phyloP scores from a whole-genome alignment of 2,888 invertebrate species.

The Cantharis flavilabris region DNA sequence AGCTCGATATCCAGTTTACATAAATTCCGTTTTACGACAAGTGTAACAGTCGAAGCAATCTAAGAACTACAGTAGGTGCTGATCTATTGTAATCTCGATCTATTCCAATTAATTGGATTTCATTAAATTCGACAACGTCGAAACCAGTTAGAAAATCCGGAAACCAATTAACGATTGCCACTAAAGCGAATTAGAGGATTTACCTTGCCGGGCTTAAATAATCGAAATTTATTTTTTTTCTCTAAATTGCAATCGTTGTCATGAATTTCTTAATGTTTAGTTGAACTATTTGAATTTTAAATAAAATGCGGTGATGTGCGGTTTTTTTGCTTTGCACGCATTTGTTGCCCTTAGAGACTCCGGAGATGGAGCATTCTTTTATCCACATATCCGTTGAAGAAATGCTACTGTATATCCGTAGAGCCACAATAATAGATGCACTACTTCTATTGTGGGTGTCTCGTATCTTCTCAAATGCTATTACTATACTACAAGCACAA shows the following conservation, averaged over 20 bases:
- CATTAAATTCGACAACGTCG: slow-evolving; percentile 41
- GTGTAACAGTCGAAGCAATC: slow-evolving; percentile 32
- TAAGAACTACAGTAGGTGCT: slow-evolving; percentile 36
- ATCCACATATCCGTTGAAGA: slow-evolving; percentile 28
- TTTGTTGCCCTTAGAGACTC: slow-evolving; percentile 29
- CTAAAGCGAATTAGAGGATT: slow-evolving; percentile 37
- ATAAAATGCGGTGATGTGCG: slow-evolving; percentile 14
- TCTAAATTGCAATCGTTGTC: slow-evolving; percentile 5
- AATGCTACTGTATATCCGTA: slow-evolving; percentile 30
- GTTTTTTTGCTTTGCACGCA: slow-evolving; percentile 26
- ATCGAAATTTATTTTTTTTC: slow-evolving; percentile 28
- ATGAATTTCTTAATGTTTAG: not conserved
- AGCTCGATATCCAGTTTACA: slow-evolving; percentile 39
- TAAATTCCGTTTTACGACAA: slow-evolving; percentile 38
- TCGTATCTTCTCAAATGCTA: slow-evolving; percentile 21
- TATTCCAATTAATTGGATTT: slow-evolving; percentile 46
- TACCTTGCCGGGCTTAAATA: slow-evolving; percentile 33
- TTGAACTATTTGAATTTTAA: not conserved
- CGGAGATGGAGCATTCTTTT: slow-evolving; percentile 31
- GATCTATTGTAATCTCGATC: slow-evolving; percentile 45
- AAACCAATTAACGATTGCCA: slow-evolving; percentile 41
- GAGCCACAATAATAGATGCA: slow-evolving; percentile 39
- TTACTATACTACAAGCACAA: slow-evolving; percentile 5
- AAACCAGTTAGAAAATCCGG: slow-evolving; percentile 33
- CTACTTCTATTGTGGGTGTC: slow-evolving; percentile 35